Percentiles rank a stretch among this genome's conserved stretches.
Conservation (phyloP, 2,797 vertebrate species). For the Syngnathus acus region DNA sequence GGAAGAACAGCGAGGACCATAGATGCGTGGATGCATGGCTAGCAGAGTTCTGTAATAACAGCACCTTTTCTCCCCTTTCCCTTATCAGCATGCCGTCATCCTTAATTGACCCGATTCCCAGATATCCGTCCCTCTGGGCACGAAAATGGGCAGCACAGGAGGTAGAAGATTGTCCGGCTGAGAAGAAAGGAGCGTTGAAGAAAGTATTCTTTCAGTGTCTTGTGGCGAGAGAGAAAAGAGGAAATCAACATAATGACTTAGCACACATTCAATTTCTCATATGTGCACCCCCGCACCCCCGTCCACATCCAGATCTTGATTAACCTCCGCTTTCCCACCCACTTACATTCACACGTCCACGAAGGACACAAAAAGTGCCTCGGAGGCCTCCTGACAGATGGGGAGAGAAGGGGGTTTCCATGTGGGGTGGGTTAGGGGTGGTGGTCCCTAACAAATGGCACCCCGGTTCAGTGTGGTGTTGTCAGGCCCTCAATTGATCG, state of each 20-base stretch:
- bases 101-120: slow-evolving; percentile 82
- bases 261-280: slow-evolving; percentile 68
- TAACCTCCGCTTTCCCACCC: slow-evolving; percentile 73
- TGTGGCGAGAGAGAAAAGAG: slow-evolving; percentile 63
- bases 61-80: slow-evolving; percentile 38
- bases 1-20: slow-evolving; percentile 53
- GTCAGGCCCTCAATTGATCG: slow-evolving; percentile 79
- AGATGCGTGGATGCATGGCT: slow-evolving; percentile 30
- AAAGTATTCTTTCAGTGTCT: slow-evolving; percentile 74
- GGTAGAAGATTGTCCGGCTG: slow-evolving; percentile 67
- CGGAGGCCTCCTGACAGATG: slow-evolving; percentile 82
- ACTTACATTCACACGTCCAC: slow-evolving; percentile 71
- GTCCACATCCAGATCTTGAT: slow-evolving; percentile 73
- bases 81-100: slow-evolving; percentile 69
- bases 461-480: slow-evolving; percentile 77
- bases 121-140: slow-evolving; percentile 74
- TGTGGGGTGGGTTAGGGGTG: slow-evolving; percentile 15
- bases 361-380: slow-evolving; percentile 67
- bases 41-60: slow-evolving; percentile 44
- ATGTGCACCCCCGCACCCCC: slow-evolving; percentile 55
- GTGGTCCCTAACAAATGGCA: slow-evolving; percentile 63
- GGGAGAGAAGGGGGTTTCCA: slow-evolving; percentile 70
- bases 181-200: slow-evolving; percentile 62
- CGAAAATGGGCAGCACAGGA: slow-evolving; percentile 78
- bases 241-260: slow-evolving; percentile 81